phyloP scores from a whole-genome alignment of 2,888 invertebrate species.

The Charanyca ferruginea region DNA sequence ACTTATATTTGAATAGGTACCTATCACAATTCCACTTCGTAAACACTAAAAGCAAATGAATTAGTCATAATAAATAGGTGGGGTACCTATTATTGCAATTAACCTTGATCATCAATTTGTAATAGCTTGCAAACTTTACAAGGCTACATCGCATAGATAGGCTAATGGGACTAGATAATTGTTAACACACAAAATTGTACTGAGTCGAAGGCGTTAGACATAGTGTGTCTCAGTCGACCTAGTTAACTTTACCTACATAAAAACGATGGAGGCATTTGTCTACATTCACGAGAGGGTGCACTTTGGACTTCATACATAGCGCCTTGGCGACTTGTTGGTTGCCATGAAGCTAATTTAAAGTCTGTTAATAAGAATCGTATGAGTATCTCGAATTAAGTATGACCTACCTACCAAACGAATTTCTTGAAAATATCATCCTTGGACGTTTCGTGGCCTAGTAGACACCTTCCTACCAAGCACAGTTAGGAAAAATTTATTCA shows the following conservation, averaged over 20 bases:
- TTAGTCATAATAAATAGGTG: conserved; percentile 7
- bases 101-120: conserved; percentile 32
- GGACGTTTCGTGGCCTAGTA: too few species aligned
- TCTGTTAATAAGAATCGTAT: too few species aligned
- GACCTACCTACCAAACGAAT: too few species aligned
- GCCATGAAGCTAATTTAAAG: too few species aligned
- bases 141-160: conserved; percentile 20
- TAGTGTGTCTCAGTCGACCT: neutral
- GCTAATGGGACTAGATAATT: conserved; percentile 6
- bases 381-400: too few species aligned
- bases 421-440: too few species aligned
- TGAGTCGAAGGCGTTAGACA: neutral
- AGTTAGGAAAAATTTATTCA: too few species aligned
- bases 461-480: too few species aligned
- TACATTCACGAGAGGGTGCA: too few species aligned
- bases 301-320: neutral
- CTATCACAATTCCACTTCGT: conserved; percentile 15
- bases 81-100: conserved; percentile 15
- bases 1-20: conserved; percentile 19
- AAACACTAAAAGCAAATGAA: conserved; percentile 18
- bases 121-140: conserved; percentile 29
- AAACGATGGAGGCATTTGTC: too few species aligned
- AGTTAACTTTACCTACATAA: neutral
- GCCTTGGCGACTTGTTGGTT: too few species aligned
- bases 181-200: neutral